Percentiles rank a stretch among this genome's conserved stretches.
Evolutionary conservation across 2,888 invertebrate genomes (phyloP).

Genomic region (Rotaria sp.): DNA sequence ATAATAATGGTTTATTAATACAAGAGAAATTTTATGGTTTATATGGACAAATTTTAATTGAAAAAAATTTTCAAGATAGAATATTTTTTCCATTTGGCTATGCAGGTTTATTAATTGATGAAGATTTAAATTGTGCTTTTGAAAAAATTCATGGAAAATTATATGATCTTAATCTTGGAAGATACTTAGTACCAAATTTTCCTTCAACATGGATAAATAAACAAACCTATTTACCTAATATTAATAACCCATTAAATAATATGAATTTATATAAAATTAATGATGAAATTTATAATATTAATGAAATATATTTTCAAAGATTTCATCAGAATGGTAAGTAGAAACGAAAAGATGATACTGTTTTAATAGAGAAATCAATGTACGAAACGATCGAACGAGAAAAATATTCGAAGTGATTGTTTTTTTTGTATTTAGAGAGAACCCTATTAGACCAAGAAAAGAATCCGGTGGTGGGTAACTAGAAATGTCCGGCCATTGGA

Average conservation of each 20-base stretch:
- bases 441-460: too few relatives aligned
- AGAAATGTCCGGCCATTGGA: too few relatives aligned
- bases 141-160: background rate
- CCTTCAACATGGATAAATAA: background rate
- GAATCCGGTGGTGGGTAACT: too few relatives aligned
- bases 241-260: background rate
- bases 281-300: background rate
- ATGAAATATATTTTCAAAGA: background rate
- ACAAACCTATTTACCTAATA: background rate
- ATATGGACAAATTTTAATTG: background rate
- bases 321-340: background rate
- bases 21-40: conserved; percentile 6
- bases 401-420: too few relatives aligned
- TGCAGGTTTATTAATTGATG: background rate
- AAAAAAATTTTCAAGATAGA: background rate
- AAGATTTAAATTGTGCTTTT: background rate
- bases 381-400: too few relatives aligned
- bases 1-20: background rate
- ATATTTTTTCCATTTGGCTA: background rate
- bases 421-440: too few relatives aligned
- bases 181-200: background rate
- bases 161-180: background rate
- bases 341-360: too few relatives aligned
- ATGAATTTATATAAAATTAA: background rate
- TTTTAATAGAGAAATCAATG: too few relatives aligned